phyloP scores from a whole-genome alignment of 2,797 vertebrate genomes.

The Chelonia mydas region DNA sequence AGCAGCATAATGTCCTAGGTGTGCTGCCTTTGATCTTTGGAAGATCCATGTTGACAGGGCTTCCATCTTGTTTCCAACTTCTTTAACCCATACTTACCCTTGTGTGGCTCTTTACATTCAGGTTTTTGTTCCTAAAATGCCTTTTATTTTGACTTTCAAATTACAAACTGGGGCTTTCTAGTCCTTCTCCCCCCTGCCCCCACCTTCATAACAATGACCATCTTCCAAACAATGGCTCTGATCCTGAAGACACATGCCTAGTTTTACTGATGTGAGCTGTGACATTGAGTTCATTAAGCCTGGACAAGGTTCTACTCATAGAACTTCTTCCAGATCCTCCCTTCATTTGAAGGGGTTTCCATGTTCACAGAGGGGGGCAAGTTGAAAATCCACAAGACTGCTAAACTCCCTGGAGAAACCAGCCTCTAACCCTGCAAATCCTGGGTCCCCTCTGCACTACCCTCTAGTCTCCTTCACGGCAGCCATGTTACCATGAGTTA shows the following conservation, averaged over 20 bases:
- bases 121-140: background rate
- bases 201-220: background rate
- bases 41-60: background rate
- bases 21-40: fast-evolving
- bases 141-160: background rate
- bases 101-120: background rate
- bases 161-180: background rate
- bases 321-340: background rate
- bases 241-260: background rate
- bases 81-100: background rate
- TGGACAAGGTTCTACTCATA: background rate
- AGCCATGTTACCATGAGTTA: background rate
- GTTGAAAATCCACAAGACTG: background rate
- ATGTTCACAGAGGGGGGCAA: background rate
- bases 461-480: background rate
- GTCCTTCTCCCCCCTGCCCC: background rate
- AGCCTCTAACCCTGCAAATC: background rate
- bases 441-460: background rate
- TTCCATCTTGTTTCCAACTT: fast-evolving
- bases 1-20: background rate
- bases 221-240: background rate
- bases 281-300: background rate
- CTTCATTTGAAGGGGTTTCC: background rate
- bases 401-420: background rate
- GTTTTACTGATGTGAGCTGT: background rate